These are phyloP conservation scores for Orussus abietinus DNA, from an alignment of 1,140 invertebrate species.

Conservation along the genomic window DNA sequence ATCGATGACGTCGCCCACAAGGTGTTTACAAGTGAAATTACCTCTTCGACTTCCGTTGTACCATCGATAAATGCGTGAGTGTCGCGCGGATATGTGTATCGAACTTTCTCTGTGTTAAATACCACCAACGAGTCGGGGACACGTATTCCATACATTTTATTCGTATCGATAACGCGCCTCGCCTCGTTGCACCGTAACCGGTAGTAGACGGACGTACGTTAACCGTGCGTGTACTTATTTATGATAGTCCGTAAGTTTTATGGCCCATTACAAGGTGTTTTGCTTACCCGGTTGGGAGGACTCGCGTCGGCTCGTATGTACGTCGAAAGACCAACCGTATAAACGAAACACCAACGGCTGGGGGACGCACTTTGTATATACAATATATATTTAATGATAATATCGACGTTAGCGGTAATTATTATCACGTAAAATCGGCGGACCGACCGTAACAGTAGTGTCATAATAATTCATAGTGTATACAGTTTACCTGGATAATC, in stretches of 20 bases:
- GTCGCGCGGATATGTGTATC: conserved; percentile 11
- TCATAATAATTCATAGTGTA: conserved; percentile 34
- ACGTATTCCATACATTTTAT: conserved; percentile 12
- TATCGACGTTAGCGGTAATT: conserved; percentile 19
- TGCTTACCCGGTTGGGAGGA: conserved; percentile 10
- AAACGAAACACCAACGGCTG: conserved; percentile 20
- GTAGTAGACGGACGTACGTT: conserved; percentile 17
- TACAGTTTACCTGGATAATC: conserved; percentile 26
- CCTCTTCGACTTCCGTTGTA: conserved; percentile 6
- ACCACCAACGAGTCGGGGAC: conserved; percentile 17
- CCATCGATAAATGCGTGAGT: conserved; percentile 9
- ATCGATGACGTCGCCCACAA: conserved; percentile 12
- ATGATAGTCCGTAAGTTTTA: conserved; percentile 23
- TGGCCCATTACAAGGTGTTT: conserved; percentile 19
- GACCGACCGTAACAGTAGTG: conserved; percentile 23
- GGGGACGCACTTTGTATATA: conserved; percentile 19
- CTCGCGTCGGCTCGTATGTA: neutral
- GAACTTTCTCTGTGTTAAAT: conserved; percentile 21
- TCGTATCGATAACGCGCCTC: conserved; percentile 2
- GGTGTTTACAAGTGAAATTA: neutral
- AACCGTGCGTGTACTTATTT: conserved; percentile 29
- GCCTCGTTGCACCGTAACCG: conserved; percentile 12
- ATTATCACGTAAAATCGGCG: conserved; percentile 12
- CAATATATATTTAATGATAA: conserved; percentile 26
- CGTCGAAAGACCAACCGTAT: conserved; percentile 5